phyloP scores from a whole-genome alignment of 35 echinoderm and acorn worm species.

The Ophioderma brevispina region DNA sequence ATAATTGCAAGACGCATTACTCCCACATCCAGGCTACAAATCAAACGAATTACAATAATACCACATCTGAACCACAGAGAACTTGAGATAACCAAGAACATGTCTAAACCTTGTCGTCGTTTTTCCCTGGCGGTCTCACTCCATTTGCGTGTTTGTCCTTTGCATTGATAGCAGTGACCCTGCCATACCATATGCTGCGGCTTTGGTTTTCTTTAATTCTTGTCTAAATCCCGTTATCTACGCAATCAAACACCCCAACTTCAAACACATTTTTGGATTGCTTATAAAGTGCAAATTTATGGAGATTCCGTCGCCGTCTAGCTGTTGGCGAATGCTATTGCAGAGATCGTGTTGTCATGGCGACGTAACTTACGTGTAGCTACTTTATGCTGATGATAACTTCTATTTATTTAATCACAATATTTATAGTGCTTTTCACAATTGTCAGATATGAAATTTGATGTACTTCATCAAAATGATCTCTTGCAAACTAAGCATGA shows the following conservation, averaged over 20 bases:
- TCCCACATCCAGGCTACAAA: neutral
- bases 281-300: constrained; percentile 54
- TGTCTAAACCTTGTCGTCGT: constrained; percentile 61
- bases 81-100: constrained; percentile 81
- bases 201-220: constrained; percentile 63
- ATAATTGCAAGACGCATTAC: too few species aligned
- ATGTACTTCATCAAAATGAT: too few species aligned
- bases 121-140: constrained; percentile 66
- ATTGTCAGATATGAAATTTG: too few species aligned
- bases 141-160: constrained; percentile 56
- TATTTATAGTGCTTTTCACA: too few species aligned
- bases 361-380: too few species aligned
- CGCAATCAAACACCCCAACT: constrained; percentile 85
- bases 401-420: too few species aligned
- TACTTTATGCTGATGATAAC: too few species aligned
- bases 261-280: constrained; percentile 66
- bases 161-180: constrained; percentile 47
- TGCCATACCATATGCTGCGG: constrained; percentile 62
- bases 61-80: constrained; percentile 37
- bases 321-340: too few species aligned
- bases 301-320: constrained; percentile 58
- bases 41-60: neutral
- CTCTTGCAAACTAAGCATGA: too few species aligned
- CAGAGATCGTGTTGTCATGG: too few species aligned
- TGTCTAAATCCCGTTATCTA: constrained; percentile 82